Evolutionary conservation across 2,113 vertebrate species (phyloP).

Genomic region (Cepphus grylle): DNA sequence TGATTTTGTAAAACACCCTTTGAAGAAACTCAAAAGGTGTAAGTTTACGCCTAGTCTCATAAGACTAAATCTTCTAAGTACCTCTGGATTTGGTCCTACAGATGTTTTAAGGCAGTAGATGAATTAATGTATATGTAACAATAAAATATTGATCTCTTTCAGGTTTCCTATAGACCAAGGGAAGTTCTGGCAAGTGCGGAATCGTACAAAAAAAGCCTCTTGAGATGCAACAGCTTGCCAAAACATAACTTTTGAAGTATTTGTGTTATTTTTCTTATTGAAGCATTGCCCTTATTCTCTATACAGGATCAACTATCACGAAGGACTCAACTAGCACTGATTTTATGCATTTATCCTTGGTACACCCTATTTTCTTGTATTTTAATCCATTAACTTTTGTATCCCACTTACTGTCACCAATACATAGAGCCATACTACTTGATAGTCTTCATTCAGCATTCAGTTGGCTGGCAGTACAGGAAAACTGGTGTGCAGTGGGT

Average conservation of each 20-base stretch:
- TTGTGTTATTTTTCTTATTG: background rate
- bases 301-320: background rate
- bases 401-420: background rate
- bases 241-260: background rate
- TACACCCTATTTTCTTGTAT: rapidly evolving
- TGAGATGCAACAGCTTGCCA: background rate
- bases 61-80: background rate
- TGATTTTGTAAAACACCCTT: background rate
- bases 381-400: background rate
- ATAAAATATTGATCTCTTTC: background rate
- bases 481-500: background rate
- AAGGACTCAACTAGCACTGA: background rate
- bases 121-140: background rate
- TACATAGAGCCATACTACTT: background rate
- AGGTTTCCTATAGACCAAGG: background rate
- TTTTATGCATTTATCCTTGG: background rate
- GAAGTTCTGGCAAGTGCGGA: background rate
- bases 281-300: background rate
- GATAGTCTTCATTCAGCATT: background rate
- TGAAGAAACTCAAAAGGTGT: background rate
- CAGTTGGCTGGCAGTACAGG: background rate
- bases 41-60: background rate
- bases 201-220: background rate
- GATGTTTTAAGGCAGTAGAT: background rate
- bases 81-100: background rate